Conservation (phyloP, 2,888 invertebrate species). For the Cephus rjabovi region DNA sequence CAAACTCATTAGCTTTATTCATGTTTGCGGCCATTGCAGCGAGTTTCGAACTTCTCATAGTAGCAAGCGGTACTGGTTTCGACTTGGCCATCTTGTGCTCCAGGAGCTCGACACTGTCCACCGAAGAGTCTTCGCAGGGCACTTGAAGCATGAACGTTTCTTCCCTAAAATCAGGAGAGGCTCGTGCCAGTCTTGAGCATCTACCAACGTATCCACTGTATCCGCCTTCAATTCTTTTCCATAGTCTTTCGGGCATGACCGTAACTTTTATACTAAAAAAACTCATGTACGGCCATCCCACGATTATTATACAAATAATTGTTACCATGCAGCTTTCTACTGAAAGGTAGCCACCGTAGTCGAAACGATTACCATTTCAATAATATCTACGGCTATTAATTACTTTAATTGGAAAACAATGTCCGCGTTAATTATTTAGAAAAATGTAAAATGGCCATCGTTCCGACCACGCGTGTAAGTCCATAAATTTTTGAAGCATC, state of each 20-base stretch:
- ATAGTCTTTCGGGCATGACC: slow-evolving; percentile 23
- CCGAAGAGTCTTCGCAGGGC: slow-evolving; percentile 35
- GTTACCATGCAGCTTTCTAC: neutral
- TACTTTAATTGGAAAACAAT: neutral
- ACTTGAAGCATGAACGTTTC: slow-evolving; percentile 57
- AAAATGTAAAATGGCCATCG: neutral
- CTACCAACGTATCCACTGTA: neutral
- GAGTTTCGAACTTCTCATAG: slow-evolving; percentile 59
- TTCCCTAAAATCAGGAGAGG: slow-evolving; percentile 52
- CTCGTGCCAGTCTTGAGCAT: slow-evolving; percentile 31
- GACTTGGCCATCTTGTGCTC: slow-evolving; percentile 14
- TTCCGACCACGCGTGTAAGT: neutral
- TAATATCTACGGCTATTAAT: neutral
- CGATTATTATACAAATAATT: slow-evolving; percentile 23
- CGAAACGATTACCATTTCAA: neutral
- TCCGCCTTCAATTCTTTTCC: neutral
- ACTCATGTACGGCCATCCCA: neutral
- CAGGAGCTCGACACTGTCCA: slow-evolving; percentile 20
- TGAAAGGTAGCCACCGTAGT: neutral
- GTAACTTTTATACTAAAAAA: slow-evolving; percentile 20
- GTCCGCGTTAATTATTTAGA: no score
- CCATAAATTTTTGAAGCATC: neutral
- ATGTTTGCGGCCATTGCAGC: slow-evolving; percentile 63
- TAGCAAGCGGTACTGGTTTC: slow-evolving; percentile 53
- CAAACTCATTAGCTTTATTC: slow-evolving; percentile 42